Percentiles rank a stretch among this genome's conserved stretches.
phyloP scores from a whole-genome alignment of 1,140 invertebrate species.

The Neodiprion pinetum region DNA sequence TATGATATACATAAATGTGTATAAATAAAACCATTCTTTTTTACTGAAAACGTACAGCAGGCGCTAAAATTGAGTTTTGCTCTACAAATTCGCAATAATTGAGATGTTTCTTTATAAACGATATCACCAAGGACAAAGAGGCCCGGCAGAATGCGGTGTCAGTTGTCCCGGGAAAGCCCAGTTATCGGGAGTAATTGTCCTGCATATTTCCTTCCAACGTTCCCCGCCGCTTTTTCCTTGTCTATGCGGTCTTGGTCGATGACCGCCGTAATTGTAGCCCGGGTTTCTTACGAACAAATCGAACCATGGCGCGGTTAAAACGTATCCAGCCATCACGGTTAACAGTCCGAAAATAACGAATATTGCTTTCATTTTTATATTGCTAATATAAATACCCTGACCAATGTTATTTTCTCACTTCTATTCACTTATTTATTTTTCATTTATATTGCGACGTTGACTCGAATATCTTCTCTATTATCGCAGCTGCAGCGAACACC shows the following conservation, averaged over 20 bases:
- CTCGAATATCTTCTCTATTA: no score
- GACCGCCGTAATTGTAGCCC: slow-evolving; percentile 16
- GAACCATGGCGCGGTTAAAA: slow-evolving; percentile 45
- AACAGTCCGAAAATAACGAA: slow-evolving; percentile 1
- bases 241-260: slow-evolving; percentile 17
- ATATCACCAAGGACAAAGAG: slow-evolving; percentile 50
- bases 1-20: no score
- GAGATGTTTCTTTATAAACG: no score
- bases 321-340: slow-evolving; percentile 33
- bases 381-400: neutral
- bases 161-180: slow-evolving; percentile 51
- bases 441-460: neutral
- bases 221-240: slow-evolving; percentile 47
- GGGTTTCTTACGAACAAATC: slow-evolving; percentile 39
- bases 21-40: no score
- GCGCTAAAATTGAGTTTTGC: no score
- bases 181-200: slow-evolving; percentile 52
- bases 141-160: slow-evolving; percentile 44
- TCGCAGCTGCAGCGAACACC: no score
- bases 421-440: neutral
- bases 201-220: slow-evolving; percentile 57
- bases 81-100: no score
- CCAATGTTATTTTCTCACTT: neutral
- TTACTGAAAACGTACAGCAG: no score
- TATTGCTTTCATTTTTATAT: neutral